Evolutionary conservation across 1,140 invertebrate genomes (phyloP).

Genomic region (Pseudomyrmex sp.): DNA sequence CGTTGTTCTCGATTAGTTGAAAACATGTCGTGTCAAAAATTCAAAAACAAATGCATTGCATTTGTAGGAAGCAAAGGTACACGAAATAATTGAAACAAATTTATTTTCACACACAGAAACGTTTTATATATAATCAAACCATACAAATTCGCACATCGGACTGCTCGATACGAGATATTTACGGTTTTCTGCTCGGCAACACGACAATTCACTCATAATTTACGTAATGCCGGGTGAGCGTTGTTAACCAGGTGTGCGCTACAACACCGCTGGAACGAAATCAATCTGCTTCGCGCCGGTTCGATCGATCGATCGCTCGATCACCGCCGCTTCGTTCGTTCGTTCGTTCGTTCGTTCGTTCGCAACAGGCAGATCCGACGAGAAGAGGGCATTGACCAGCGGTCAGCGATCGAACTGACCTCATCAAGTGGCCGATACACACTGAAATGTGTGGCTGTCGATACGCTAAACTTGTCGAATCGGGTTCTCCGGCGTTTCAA

Average conservation of each 20-base stretch:
- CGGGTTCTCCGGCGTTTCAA: background rate
- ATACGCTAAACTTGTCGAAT: constrained; percentile 56
- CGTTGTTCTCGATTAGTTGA: no score
- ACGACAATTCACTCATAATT: constrained; percentile 27
- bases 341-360: constrained; percentile 11
- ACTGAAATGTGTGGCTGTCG: constrained; percentile 14
- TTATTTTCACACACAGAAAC: background rate
- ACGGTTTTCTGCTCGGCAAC: background rate
- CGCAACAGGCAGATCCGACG: constrained; percentile 37
- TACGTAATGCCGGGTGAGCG: constrained; percentile 28
- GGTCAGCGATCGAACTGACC: constrained; percentile 61
- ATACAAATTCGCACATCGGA: no score
- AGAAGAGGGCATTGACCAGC: constrained; percentile 64
- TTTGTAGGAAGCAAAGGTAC: background rate
- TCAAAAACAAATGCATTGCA: background rate
- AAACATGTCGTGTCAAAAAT: no score
- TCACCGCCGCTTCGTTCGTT: background rate
- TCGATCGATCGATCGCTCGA: constrained; percentile 5
- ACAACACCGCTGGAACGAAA: constrained; percentile 23
- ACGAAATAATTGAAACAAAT: background rate
- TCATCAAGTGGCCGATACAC: constrained; percentile 53
- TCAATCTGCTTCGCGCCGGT: constrained; percentile 42
- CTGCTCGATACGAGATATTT: background rate
- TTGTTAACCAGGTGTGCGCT: constrained; percentile 31
- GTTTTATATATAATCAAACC: no score